Percentiles rank a stretch among this genome's conserved stretches.
phyloP scores from a whole-genome alignment of 2,797 vertebrate genomes.

The Hydrolagus colliei region DNA sequence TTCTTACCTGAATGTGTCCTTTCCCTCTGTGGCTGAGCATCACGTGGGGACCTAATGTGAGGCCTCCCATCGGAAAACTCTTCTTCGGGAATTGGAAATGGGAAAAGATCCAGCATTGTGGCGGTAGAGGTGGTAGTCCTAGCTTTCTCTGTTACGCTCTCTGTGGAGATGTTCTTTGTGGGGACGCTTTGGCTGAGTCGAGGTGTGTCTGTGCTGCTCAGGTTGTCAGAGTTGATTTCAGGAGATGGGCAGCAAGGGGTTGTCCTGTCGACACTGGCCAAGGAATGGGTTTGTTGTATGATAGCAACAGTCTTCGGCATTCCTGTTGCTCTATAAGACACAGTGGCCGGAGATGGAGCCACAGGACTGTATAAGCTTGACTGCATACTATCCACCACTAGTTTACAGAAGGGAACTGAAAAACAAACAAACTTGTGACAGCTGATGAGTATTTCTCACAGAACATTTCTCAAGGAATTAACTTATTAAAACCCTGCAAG shows the following conservation, averaged over 20 bases:
- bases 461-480: not conserved
- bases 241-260: not conserved
- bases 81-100: not conserved
- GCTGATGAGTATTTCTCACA: no score
- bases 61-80: not conserved
- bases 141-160: not conserved
- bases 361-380: slow-evolving; percentile 16
- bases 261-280: not conserved
- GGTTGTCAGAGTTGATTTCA: not conserved
- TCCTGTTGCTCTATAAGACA: not conserved
- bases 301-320: not conserved
- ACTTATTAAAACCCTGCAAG: no score
- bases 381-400: not conserved
- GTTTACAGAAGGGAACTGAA: slow-evolving; percentile 60
- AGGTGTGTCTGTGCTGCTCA: not conserved
- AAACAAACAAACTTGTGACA: slow-evolving; percentile 4
- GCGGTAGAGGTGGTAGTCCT: not conserved
- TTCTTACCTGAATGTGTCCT: no score
- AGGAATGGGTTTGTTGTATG: not conserved
- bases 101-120: not conserved
- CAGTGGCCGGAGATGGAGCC: not conserved
- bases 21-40: not conserved
- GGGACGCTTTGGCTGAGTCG: not conserved
- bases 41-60: not conserved
- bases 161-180: not conserved